These are phyloP conservation scores for Galaxias olidus DNA, from an alignment of 2,797 vertebrate genomes.

Conservation along the genomic window DNA sequence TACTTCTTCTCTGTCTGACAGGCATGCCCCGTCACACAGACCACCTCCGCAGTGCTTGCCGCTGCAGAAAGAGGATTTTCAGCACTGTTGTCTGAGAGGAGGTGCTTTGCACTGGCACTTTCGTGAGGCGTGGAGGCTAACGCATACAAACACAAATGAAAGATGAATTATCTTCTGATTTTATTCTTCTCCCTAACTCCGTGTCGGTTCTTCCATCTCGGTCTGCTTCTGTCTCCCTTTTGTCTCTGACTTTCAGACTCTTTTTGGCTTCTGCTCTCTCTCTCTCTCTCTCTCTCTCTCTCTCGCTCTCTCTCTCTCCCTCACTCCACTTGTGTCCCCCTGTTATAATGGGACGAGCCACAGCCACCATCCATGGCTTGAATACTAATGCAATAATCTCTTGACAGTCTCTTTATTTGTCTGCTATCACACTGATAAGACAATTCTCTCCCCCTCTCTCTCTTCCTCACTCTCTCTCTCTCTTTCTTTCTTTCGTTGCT, in stretches of 20 bases:
- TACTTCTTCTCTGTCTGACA: constrained; percentile 60
- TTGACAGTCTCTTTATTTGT: constrained; percentile 71
- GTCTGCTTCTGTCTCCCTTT: constrained; percentile 4
- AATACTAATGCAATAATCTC: constrained; percentile 72
- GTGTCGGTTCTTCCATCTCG: constrained; percentile 8
- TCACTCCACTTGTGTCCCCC: constrained; percentile 51
- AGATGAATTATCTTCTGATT: neutral
- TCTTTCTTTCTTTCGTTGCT: constrained; percentile 18
- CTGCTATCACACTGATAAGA: constrained; percentile 67
- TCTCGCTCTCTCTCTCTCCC: no score
- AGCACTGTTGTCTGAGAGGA: constrained; percentile 64
- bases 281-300: constrained; percentile 30
- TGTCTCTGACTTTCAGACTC: neutral
- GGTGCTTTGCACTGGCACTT: constrained; percentile 52
- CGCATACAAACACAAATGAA: no score
- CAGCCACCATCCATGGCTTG: constrained; percentile 55
- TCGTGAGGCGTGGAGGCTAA: constrained; percentile 61
- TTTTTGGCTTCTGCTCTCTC: constrained; percentile 7
- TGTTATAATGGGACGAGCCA: constrained; percentile 68
- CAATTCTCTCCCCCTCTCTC: constrained; percentile 61
- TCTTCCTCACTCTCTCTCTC: constrained; percentile 20
- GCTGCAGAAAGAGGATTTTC: constrained; percentile 72
- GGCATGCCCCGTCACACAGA: constrained; percentile 51
- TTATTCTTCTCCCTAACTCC: constrained; percentile 1
- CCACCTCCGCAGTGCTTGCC: constrained; percentile 50